These are phyloP conservation scores for Perca fluviatilis DNA, from an alignment of 2,113 vertebrate genomes.

Conservation along the genomic window DNA sequence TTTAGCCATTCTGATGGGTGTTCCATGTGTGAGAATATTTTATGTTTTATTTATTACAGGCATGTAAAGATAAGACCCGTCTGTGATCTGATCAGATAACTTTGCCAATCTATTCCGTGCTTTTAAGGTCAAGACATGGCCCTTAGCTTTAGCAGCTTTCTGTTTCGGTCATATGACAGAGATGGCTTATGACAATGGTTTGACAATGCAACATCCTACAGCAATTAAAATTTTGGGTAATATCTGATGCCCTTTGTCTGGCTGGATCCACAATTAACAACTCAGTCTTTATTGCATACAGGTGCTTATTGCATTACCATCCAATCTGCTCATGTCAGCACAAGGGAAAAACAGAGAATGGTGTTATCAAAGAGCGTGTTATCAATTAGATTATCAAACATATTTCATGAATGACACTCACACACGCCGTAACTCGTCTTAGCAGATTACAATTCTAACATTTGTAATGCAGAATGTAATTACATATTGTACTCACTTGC, in stretches of 20 bases:
- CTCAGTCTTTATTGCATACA: constrained; percentile 29
- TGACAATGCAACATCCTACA: not conserved
- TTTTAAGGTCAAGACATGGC: constrained; percentile 11
- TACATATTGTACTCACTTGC: constrained; percentile 84
- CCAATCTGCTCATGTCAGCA: constrained; percentile 93
- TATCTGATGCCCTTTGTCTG: constrained; percentile 37
- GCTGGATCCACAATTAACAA: constrained; percentile 61
- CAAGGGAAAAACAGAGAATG: constrained; percentile 77
- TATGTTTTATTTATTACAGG: constrained; percentile 29
- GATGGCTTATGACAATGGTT: not conserved
- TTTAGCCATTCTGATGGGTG: not conserved
- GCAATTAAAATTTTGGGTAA: not conserved
- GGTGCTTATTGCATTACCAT: constrained; percentile 90
- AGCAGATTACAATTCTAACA: constrained; percentile 12
- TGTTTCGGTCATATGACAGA: too few species aligned
- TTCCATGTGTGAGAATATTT: not conserved
- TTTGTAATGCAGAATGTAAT: not conserved
- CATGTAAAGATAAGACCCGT: constrained; percentile 32
- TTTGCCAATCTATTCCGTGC: not conserved
- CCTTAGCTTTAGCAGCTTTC: not conserved
- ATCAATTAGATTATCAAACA: constrained; percentile 32
- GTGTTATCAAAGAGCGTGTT: constrained; percentile 54
- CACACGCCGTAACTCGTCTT: not conserved
- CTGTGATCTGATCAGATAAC: constrained; percentile 13
- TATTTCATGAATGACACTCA: constrained; percentile 4